These are phyloP conservation scores for Coregonus clupeaformis DNA, from an alignment of 2,113 vertebrate genomes.

Conservation along the genomic window DNA sequence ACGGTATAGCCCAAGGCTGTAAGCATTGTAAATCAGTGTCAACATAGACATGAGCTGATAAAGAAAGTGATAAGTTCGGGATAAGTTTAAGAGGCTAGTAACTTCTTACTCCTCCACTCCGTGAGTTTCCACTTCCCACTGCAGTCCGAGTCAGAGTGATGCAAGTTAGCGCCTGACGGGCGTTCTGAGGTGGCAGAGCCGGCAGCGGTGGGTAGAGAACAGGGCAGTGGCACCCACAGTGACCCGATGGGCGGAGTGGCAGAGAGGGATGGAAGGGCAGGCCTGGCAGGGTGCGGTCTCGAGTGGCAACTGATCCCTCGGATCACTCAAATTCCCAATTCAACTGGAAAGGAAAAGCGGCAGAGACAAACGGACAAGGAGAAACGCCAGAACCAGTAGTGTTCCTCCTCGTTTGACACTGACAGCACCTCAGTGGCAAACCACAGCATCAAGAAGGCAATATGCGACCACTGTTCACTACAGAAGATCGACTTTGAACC, in stretches of 20 bases:
- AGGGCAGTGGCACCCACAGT: slow-evolving; percentile 12
- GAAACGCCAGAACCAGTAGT: slow-evolving; percentile 62
- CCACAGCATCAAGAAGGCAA: slow-evolving; percentile 69
- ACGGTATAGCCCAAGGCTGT: too few species aligned
- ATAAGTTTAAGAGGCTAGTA: not conserved
- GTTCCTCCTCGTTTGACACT: slow-evolving; percentile 25
- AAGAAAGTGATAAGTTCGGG: not conserved
- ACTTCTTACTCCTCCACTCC: not conserved
- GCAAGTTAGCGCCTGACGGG: not conserved
- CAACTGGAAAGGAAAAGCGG: slow-evolving; percentile 52
- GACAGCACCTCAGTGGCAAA: slow-evolving; percentile 68
- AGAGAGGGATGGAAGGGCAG: slow-evolving; percentile 73
- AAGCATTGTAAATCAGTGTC: too few species aligned
- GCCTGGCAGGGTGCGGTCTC: slow-evolving; percentile 91
- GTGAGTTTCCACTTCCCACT: not conserved
- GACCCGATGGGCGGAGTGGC: slow-evolving; percentile 77
- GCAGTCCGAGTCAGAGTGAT: not conserved
- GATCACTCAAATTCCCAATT: slow-evolving; percentile 85
- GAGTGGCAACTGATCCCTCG: slow-evolving; percentile 81
- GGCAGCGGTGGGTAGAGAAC: not conserved
- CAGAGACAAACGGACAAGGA: slow-evolving; percentile 56
- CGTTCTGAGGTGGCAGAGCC: not conserved
- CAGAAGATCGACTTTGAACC: slow-evolving; percentile 76
- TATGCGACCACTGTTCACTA: slow-evolving; percentile 63
- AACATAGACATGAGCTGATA: too few species aligned